Base-by-base conservation (phyloP, 2,888 invertebrate species). In the Lycaena phlaeas region DNA sequence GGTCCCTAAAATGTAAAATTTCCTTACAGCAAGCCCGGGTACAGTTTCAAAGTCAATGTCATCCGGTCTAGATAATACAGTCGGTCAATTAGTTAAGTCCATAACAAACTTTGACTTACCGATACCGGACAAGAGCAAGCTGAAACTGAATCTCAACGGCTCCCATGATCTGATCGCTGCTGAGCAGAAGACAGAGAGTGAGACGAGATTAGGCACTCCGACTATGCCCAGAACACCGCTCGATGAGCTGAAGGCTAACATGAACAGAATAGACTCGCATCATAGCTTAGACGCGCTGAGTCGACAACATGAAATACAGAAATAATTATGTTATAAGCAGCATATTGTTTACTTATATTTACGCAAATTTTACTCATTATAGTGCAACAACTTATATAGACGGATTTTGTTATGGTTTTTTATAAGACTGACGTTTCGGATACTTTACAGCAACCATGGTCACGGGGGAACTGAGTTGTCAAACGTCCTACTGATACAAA, bases 241-340 rank as follows among this genome's bases (percentile, higher is more conserved):
- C 9, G 74, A 78, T 2, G 81, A 81, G 3, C 57, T 73, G 1
- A 85, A 85, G 50, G 85, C 85, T 1, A 85, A 85, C 41, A 85
- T 85, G 52, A 85, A 85, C 38, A 66, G 85, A 41, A 82, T 85
- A 43, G 84, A 85, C 38, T 85, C 85, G 0, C 85, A 85, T 46
- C 85, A 85, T 41, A 62, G 70, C 49, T 48, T 85, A 11, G 82
- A 84, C 15, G 45, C 64, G 0, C 47, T 85, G 7, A 9, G n/a
- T n/a, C n/a, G n/a, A n/a, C n/a, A n/a, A n/a, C n/a, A n/a, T n/a
- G n/a, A n/a, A n/a, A n/a, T n/a, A n/a, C n/a, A n/a, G n/a, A n/a
- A n/a, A n/a, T n/a, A n/a, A n/a, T n/a, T n/a, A n/a, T n/a, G n/a
- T n/a, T n/a, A n/a, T n/a, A n/a, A n/a, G n/a, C n/a, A n/a, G n/a